A percentile compares a stretch with the other conserved stretches of the same genome.
Conservation (phyloP, 2,888 invertebrate species). For the Brachynemurus nebulosus region DNA sequence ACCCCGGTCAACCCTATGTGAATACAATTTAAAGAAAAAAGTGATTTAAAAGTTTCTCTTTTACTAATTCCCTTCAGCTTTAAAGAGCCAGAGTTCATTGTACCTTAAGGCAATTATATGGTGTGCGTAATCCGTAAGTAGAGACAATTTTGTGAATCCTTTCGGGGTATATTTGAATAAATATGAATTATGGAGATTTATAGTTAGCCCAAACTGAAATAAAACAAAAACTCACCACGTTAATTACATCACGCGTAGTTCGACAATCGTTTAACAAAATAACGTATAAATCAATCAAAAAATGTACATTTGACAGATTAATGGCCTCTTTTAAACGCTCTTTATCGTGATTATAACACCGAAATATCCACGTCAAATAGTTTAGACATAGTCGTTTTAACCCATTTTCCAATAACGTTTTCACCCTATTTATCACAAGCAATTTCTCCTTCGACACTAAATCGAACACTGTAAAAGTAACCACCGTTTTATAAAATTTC, state of each 20-base stretch:
- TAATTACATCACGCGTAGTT: background rate
- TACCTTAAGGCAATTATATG: too few species aligned
- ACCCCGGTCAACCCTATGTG: too few species aligned
- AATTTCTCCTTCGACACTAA: background rate
- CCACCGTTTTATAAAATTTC: background rate
- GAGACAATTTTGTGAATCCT: too few species aligned
- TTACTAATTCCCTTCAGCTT: too few species aligned
- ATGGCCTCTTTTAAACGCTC: background rate
- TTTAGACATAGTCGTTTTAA: background rate
- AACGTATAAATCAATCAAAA: background rate
- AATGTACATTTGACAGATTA: background rate
- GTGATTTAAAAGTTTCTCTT: too few species aligned
- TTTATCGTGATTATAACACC: background rate
- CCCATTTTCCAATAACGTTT: background rate
- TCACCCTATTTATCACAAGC: background rate
- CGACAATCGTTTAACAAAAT: background rate
- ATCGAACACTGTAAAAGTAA: background rate
- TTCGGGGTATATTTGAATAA: too few species aligned
- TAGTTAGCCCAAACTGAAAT: too few species aligned
- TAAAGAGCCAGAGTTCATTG: too few species aligned
- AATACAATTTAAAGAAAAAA: too few species aligned
- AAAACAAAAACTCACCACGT: slow-evolving; percentile 4
- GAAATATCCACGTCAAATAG: background rate
- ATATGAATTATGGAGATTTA: too few species aligned
- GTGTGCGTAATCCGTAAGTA: too few species aligned